Base-by-base conservation (phyloP, 2,888 invertebrate species). In the Cerceris ruficornis region DNA sequence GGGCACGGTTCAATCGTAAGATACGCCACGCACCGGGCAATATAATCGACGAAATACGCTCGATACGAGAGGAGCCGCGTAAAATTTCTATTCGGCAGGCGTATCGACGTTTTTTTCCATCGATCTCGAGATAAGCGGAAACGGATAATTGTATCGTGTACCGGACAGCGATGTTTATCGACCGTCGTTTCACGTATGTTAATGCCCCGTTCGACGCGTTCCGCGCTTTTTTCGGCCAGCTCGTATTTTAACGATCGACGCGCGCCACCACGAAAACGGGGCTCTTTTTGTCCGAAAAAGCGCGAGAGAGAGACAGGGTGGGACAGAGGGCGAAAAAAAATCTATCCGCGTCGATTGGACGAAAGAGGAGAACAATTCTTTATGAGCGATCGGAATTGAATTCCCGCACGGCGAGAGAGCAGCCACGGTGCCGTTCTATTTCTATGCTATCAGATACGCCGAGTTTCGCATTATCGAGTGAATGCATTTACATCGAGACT, bases 131-230 rank as follows among this genome's bases (percentile, higher is more conserved):
- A 14, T 58, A 71, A 65, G 41, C 49, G 55, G 39, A 43, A 65
- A 46, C 54, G 17, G 58, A 52, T 71, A 66, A 78, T 80, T 74
- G 74, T 70, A 64, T 65, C 70, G 64, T 57, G 17, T 17, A 15
- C 46, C 64, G 67, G 58, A 58, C 78, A 78, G 67, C 65, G 74
- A 68, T 70, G 41, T 65, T 70, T 74, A 78, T 80, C 74, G 42
- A 11, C 11, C 7, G 60, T 28, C 59, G 60, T 77, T 74, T 58
- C 60, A 65, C 61, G 49, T 28, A 64, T 28, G 65, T 46, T 54
- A 42, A 17, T 28, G 17, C 55, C 1, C 11, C n/a, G 11, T 55
- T 28, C 28, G 28, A 28, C 28, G 28, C 15, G 15, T 55, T 17
- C 15, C 5, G 8, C 28, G 8, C 17, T 7, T 7, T 55, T 17